Evolutionary conservation across 2,113 vertebrate species (phyloP), one percentile per base, ranked within the genome.

Genomic region (Hydropotes inermis): DNA sequence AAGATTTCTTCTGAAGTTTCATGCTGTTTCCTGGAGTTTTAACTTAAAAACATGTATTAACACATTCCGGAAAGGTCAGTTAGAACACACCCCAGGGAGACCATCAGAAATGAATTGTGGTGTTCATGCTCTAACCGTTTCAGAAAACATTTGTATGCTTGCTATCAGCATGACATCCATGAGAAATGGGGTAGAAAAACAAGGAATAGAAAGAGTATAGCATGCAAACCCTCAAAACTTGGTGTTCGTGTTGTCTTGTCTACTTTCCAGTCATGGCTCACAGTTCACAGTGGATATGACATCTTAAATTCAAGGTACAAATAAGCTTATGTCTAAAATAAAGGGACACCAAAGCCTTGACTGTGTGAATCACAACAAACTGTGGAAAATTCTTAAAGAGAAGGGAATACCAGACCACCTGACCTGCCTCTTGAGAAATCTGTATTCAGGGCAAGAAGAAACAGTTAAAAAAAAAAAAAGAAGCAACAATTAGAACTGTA

Each of bases 21-120:
- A 94, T 91, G 27, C 87, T 94, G 64, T 36, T 94, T 83, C 64
- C 43, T 91, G 47, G 50, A 90, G 3, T 25, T 95, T 78, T 94
- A 87, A 97, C 81, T 87, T 85, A 84, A 85, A 92, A 98, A 87
- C 39, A 89, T 93, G 87, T 81, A 45, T 89, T 89, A 97, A 57
- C 92, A 86, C 84, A 93, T 82, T 94, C 43, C 6, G 23, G 74
- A 94, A 82, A 70, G 43, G 19, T 95, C 82, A 93, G 45, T 58
- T 89, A 79, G 88, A 88, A 82, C 28, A 67, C 36, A 92, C 54
- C 60, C 45, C 60, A 43, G 43, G 60, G 50, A 82, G 54, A 17
- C 33, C 9, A 64, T 78, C 67, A 95, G 57, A 94, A 96, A 95
- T 28, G 6, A 87, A 74, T 84, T 89, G 52, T 81, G 94, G 52